Evolutionary conservation across 1,140 invertebrate genomes (phyloP).

Genomic region (Heliconius himera): DNA sequence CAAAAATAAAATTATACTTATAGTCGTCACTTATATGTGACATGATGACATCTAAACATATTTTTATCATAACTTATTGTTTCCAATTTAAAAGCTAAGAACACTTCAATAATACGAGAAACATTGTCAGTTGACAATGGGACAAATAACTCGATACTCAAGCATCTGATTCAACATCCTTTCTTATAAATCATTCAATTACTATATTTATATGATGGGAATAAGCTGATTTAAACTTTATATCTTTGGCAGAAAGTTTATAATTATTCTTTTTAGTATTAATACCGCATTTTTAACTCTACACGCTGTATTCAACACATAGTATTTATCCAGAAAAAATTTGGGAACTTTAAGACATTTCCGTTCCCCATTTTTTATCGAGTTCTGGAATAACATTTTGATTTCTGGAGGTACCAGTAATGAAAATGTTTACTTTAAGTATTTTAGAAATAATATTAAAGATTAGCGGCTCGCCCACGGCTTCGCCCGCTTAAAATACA

Average conservation of each 20-base stretch:
- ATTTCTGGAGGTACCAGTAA: no score
- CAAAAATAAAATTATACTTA: background rate
- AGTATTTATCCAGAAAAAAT: no score
- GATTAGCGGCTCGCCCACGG: no score
- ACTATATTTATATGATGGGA: background rate
- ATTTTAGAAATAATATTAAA: no score
- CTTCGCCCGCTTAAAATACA: no score
- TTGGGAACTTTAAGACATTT: no score
- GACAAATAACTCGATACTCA: background rate
- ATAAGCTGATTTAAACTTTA: background rate
- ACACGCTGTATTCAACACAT: no score
- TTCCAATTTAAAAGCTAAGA: background rate
- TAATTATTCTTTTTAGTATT: no score
- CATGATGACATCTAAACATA: background rate
- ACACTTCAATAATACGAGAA: background rate
- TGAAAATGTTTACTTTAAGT: no score
- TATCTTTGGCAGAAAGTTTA: background rate
- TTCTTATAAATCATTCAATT: slow-evolving; percentile 9
- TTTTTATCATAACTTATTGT: background rate
- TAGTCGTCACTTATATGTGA: background rate
- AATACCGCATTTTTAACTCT: background rate
- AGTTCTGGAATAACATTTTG: no score
- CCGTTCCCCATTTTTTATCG: no score
- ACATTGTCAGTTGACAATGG: background rate
- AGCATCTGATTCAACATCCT: background rate